Percentiles rank a stretch among this genome's conserved stretches.
phyloP scores from a whole-genome alignment of 2,113 vertebrate species.

The Ellobius talpinus region DNA sequence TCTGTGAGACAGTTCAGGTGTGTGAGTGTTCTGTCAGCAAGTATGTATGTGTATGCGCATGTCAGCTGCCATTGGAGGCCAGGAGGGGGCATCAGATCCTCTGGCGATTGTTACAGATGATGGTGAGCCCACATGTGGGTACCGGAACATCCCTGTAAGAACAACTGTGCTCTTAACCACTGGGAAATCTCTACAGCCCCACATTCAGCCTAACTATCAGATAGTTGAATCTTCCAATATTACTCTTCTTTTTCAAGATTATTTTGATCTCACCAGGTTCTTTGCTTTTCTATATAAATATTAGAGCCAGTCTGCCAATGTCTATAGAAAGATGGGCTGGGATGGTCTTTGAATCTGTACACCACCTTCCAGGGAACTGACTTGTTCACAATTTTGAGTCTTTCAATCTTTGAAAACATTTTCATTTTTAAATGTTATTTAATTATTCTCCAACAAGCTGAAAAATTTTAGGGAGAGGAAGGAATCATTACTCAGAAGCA shows the following conservation, averaged over 20 bases:
- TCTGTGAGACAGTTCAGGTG: neutral
- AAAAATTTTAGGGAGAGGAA: neutral
- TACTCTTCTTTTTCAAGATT: slow-evolving; percentile 9
- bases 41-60: neutral
- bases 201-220: neutral
- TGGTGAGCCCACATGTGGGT: neutral
- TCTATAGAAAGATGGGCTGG: neutral
- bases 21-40: neutral
- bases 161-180: neutral
- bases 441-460: slow-evolving; percentile 5
- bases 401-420: neutral
- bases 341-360: neutral
- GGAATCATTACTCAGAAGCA: neutral
- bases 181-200: neutral
- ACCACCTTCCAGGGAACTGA: slow-evolving; percentile 6
- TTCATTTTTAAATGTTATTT: slow-evolving; percentile 39
- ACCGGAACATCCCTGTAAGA: neutral
- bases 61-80: neutral
- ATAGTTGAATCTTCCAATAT: neutral
- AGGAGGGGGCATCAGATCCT: neutral
- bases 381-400: neutral
- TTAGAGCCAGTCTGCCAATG: slow-evolving; percentile 19
- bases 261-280: neutral
- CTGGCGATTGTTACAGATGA: neutral
- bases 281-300: slow-evolving; percentile 40